These are phyloP conservation scores for Dicrostonyx torquatus DNA, from an alignment of 2,797 vertebrate genomes.

Conservation along the genomic window DNA sequence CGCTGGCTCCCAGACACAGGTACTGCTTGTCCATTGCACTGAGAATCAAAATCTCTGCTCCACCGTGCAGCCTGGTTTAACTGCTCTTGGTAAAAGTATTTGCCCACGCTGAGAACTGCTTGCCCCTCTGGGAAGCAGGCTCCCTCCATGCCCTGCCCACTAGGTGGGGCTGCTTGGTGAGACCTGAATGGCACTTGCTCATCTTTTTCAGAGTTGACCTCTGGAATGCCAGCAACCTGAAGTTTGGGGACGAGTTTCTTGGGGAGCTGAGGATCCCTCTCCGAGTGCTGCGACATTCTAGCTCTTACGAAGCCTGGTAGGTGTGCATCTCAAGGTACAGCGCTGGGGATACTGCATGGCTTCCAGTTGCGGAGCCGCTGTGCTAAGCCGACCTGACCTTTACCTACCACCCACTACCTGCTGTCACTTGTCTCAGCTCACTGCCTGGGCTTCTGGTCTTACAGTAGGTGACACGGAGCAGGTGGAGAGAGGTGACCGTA, in stretches of 20 bases:
- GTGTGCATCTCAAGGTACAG: background rate
- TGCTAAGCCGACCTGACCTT: background rate
- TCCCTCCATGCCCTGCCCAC: background rate
- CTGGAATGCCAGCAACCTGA: slow-evolving; percentile 99
- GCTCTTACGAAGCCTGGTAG: slow-evolving; percentile 96
- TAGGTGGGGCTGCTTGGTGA: background rate
- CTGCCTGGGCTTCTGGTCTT: background rate
- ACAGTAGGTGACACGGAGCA: background rate
- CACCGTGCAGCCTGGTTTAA: background rate
- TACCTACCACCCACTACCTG: background rate
- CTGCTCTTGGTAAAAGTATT: background rate
- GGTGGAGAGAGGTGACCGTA: background rate
- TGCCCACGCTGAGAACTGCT: background rate
- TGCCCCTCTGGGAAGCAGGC: background rate
- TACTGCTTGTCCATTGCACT: too few relatives aligned
- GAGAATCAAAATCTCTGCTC: background rate
- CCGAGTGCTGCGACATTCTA: slow-evolving; percentile 93
- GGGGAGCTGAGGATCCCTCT: slow-evolving; percentile 95
- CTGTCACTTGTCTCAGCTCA: background rate
- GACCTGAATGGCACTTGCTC: background rate
- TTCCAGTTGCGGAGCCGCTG: background rate
- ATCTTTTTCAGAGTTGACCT: slow-evolving; percentile 92
- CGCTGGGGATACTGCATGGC: accelerated
- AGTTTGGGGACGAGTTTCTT: slow-evolving; percentile 98
- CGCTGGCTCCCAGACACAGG: background rate